Evolutionary conservation across 2,113 vertebrate species (phyloP).

Genomic region (Percopsis transmontana): DNA sequence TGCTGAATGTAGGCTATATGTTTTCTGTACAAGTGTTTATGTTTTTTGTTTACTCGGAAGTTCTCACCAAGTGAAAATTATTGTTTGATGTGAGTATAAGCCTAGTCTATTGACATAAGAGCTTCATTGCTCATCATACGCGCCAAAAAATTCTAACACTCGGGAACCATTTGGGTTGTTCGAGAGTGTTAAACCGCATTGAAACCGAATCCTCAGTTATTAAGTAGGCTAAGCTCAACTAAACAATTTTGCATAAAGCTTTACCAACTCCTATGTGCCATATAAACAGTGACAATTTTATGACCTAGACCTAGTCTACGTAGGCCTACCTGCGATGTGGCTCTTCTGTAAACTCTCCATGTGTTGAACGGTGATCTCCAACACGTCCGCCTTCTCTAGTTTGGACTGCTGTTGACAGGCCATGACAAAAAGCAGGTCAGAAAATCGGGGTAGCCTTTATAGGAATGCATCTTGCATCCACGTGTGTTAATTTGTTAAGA

Average conservation of each 20-base stretch:
- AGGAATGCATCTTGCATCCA: background rate
- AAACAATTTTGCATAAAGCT: background rate
- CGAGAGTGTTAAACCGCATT: no score
- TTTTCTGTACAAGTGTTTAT: no score
- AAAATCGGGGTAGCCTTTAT: background rate
- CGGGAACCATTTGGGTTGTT: background rate
- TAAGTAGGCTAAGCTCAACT: background rate
- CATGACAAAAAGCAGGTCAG: background rate
- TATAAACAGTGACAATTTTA: background rate
- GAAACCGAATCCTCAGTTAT: background rate
- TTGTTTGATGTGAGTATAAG: no score
- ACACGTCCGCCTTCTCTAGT: conserved; percentile 66
- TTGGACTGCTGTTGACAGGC: conserved; percentile 57
- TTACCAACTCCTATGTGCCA: background rate
- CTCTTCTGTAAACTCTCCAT: conserved; percentile 61
- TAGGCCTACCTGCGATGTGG: conserved; percentile 30
- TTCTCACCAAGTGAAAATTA: no score
- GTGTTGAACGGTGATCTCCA: conserved; percentile 68
- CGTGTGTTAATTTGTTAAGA: background rate
- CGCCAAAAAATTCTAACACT: no score
- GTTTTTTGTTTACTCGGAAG: no score
- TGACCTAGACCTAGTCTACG: no score
- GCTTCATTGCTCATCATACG: no score
- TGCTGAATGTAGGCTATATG: no score
- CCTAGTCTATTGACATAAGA: no score